phyloP scores from a whole-genome alignment of 2,888 invertebrate species.

The Seira sanloemensis region DNA sequence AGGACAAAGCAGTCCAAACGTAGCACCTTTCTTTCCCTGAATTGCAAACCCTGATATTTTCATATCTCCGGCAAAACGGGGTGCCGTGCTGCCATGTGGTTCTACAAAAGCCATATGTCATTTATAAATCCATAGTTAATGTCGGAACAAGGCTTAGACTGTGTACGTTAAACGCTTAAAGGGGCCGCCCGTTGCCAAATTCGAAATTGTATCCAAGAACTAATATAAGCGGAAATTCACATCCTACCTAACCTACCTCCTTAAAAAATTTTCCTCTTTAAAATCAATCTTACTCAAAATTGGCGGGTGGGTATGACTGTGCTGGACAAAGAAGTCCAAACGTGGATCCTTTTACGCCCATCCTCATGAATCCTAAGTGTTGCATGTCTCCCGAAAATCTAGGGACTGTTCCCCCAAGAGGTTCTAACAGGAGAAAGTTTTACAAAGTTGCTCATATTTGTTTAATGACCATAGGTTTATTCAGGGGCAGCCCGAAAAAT shows the following conservation, averaged over 20 bases:
- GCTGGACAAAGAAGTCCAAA: slow-evolving; percentile 70
- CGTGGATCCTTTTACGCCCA: slow-evolving; percentile 63
- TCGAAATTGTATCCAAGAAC: no score
- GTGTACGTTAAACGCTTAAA: no score
- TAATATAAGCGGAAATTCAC: no score
- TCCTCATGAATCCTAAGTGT: slow-evolving; percentile 62
- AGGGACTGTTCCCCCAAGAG: slow-evolving; percentile 69
- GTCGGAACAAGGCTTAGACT: no score
- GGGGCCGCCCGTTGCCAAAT: slow-evolving; percentile 4
- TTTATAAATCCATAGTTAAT: neutral
- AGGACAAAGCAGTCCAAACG: slow-evolving; percentile 67
- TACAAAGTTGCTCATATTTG: neutral
- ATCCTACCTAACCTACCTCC: no score
- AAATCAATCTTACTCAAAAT: slow-evolving; percentile 67
- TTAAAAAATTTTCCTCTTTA: no score
- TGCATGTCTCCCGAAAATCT: slow-evolving; percentile 68
- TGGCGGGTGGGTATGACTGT: slow-evolving; percentile 70
- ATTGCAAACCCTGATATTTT: slow-evolving; percentile 63
- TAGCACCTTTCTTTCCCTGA: slow-evolving; percentile 60
- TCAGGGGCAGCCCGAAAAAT: slow-evolving; percentile 25
- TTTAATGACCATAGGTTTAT: neutral
- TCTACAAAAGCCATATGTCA: slow-evolving; percentile 60
- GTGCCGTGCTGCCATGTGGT: slow-evolving; percentile 69
- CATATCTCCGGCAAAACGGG: slow-evolving; percentile 67
- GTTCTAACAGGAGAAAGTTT: slow-evolving; percentile 47